Percentiles rank a stretch among this genome's conserved stretches.
phyloP scores from a whole-genome alignment of 2,797 vertebrate genomes.

The Erpetoichthys calabaricus region DNA sequence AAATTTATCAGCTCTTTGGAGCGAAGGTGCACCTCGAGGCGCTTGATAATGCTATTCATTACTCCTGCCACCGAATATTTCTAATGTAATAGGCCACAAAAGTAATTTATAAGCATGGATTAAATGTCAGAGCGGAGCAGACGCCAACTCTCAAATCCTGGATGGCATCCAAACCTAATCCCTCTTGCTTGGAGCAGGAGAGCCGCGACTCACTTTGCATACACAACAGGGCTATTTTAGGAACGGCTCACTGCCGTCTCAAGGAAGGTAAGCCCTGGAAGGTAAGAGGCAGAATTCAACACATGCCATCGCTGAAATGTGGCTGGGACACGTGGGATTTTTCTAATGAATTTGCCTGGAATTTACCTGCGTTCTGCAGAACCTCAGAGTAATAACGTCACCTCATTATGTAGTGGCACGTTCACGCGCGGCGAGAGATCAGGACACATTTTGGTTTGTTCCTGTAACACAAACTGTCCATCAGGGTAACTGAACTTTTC shows the following conservation, averaged over 20 bases:
- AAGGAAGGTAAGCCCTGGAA: not conserved
- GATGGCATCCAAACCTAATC: constrained; percentile 1
- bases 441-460: no score
- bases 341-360: no score
- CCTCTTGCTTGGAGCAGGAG: not conserved
- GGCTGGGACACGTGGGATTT: no score
- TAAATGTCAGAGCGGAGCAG: constrained; percentile 12
- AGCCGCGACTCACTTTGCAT: not conserved
- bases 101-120: constrained; percentile 15
- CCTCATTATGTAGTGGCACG: no score
- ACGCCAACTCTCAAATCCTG: constrained; percentile 5
- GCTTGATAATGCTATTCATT: not conserved
- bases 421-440: no score
- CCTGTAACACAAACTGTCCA: no score
- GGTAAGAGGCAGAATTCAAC: no score
- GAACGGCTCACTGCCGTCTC: not conserved
- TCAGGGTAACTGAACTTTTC: no score
- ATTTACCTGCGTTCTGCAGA: no score
- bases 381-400: no score
- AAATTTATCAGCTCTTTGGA: not conserved
- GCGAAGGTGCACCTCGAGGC: not conserved
- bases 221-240: not conserved
- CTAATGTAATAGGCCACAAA: constrained; percentile 9
- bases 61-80: constrained; percentile 2
- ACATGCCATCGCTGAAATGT: no score